phyloP scores from a whole-genome alignment of 2,888 invertebrate species.

The Thecophora atra region DNA sequence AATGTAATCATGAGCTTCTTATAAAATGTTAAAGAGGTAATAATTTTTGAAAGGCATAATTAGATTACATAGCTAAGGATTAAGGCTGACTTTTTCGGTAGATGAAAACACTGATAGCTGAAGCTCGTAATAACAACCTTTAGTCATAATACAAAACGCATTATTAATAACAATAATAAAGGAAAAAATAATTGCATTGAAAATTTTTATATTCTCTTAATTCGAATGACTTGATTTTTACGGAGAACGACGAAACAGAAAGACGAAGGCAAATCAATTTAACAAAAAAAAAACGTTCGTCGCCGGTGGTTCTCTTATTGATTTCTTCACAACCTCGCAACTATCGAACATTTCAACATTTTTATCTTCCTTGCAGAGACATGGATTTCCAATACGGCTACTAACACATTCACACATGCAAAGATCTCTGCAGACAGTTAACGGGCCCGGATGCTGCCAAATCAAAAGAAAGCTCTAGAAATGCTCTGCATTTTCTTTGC shows the following conservation, averaged over 20 bases:
- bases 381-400: constrained; percentile 25
- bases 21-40: too few species aligned
- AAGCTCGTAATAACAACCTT: too few species aligned
- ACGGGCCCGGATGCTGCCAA: constrained; percentile 19
- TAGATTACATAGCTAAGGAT: too few species aligned
- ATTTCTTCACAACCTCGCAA: neutral
- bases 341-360: constrained; percentile 18
- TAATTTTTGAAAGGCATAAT: too few species aligned
- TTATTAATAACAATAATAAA: too few species aligned
- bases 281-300: neutral
- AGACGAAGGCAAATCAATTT: neutral
- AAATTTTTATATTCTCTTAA: neutral
- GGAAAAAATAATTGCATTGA: neutral
- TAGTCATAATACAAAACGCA: too few species aligned
- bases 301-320: neutral
- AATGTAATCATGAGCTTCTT: too few species aligned
- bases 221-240: neutral
- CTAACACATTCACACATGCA: too few species aligned
- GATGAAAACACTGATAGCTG: too few species aligned
- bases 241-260: neutral
- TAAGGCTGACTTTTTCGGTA: too few species aligned
- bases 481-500: neutral
- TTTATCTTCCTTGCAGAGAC: constrained; percentile 28
- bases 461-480: neutral
- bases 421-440: constrained; percentile 14